Conservation (phyloP, 2,797 vertebrate genomes). For the Spea hammondii region DNA sequence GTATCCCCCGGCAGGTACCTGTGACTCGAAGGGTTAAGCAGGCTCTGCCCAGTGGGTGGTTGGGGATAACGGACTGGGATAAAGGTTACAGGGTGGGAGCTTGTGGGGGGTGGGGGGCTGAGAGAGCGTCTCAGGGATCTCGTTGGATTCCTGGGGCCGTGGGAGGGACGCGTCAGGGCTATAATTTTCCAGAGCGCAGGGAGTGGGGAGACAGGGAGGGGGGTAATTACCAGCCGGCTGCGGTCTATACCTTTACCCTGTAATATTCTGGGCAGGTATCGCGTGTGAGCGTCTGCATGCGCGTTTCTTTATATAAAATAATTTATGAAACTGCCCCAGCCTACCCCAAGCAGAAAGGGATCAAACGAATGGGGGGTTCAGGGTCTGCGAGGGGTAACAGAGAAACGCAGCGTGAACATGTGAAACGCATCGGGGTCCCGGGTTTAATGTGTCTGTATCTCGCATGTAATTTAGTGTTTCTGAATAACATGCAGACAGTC, state of each 20-base stretch:
- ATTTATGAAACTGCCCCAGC: neutral
- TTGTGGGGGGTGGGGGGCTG: constrained; percentile 37
- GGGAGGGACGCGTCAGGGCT: constrained; percentile 29
- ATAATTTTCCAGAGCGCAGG: constrained; percentile 35
- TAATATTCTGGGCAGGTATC: neutral
- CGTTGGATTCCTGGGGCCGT: constrained; percentile 44
- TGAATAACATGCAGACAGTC: too few species aligned
- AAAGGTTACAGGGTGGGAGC: constrained; percentile 39
- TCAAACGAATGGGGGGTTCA: too few species aligned
- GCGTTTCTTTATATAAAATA: neutral
- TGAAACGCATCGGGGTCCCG: too few species aligned
- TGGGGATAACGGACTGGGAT: constrained; percentile 29
- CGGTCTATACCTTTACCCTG: constrained; percentile 27
- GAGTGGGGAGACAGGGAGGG: constrained; percentile 11
- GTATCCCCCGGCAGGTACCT: neutral
- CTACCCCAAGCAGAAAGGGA: too few species aligned
- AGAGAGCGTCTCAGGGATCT: constrained; percentile 17
- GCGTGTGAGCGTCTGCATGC: neutral
- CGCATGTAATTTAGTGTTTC: too few species aligned
- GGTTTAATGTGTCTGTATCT: too few species aligned
- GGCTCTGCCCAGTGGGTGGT: neutral
- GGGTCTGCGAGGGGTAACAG: too few species aligned
- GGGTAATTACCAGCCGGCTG: constrained; percentile 25
- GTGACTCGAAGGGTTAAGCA: constrained; percentile 13
- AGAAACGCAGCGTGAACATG: too few species aligned